Percentiles rank a stretch among this genome's conserved stretches.
Evolutionary conservation across 2,113 vertebrate genomes (phyloP).

Genomic region (Barbus barbus): DNA sequence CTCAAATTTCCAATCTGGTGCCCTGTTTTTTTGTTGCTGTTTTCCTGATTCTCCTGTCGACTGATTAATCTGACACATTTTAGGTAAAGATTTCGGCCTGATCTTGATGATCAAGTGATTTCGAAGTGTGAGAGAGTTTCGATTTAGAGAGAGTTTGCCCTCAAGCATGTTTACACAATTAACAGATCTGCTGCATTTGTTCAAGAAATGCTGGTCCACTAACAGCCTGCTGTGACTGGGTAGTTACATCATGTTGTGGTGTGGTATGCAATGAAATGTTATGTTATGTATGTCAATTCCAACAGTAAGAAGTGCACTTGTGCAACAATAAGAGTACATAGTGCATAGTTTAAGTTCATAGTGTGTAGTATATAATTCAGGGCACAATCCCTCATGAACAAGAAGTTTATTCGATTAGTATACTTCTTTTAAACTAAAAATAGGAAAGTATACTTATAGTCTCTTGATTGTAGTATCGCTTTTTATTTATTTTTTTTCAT

Average conservation of each 20-base stretch:
- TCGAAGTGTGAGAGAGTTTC: constrained; percentile 58
- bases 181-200: constrained; percentile 8
- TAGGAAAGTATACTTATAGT: no score
- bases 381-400: no score
- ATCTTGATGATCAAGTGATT: constrained; percentile 64
- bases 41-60: constrained; percentile 44
- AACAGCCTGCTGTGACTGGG: constrained; percentile 6
- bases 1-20: constrained; percentile 73
- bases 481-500: no score
- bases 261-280: neutral
- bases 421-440: no score
- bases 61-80: constrained; percentile 67
- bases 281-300: neutral
- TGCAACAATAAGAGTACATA: no score
- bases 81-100: constrained; percentile 62
- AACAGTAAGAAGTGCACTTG: neutral
- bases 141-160: constrained; percentile 50
- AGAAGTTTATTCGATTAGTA: no score
- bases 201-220: constrained; percentile 41
- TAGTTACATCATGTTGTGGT: neutral
- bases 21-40: constrained; percentile 47
- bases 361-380: no score
- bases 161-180: neutral
- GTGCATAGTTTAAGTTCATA: no score
- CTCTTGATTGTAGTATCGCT: no score